Base-by-base conservation (phyloP, 92 coral and sea anemone species). In the Parazoanthus swiftii region DNA sequence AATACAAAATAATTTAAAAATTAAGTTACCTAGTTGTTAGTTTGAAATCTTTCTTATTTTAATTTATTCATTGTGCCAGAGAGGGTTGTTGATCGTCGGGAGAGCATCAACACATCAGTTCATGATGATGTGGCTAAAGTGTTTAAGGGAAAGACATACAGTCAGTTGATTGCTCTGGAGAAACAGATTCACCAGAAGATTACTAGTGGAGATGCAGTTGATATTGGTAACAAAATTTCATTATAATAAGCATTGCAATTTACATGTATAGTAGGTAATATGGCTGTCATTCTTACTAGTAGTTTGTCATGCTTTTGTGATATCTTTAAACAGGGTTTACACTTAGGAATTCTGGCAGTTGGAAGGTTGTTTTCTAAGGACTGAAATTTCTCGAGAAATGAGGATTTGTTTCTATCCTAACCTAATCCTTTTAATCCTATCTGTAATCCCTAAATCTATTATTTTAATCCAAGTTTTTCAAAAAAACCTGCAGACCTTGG, bases 181-280 rank as follows among this genome's bases (percentile, higher is more conserved):
- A 97, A 92, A 51, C 97, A 95, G 90, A 97, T 97, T 29, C 85
- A 92, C 87, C 93, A 92, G 89, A 97, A 97, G 88, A 97, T 97
- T 38, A 88, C 97, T 42, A 94, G 95, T 81, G 99, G 98, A 43
- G 97, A 94, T 91, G 97, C 99, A 6, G 99, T 97, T 74, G 99
- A 97, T 86, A 97, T 97, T 75, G 99, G 99, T 97, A 85, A 82
- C 46, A 18, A 74, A 16, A 44, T 14, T 74, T 21, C 21, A 74
- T 3, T 74, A 33, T 13, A 77, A 48, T 11, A 29, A 79, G 48
- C 65, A 54, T 23, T 73, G 15, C 42, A 29, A 0, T 73, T 8
- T 6, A 73, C 15, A 1, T 29, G 2, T 11, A 25, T 23, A 5
- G 15, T 11, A 2, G 13, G 6, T 29, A 7, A 70, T 13, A 0